Evolutionary conservation across 2,888 invertebrate species (phyloP), one percentile per base, ranked within the genome.

Genomic region (Alloscopus bannaensis): DNA sequence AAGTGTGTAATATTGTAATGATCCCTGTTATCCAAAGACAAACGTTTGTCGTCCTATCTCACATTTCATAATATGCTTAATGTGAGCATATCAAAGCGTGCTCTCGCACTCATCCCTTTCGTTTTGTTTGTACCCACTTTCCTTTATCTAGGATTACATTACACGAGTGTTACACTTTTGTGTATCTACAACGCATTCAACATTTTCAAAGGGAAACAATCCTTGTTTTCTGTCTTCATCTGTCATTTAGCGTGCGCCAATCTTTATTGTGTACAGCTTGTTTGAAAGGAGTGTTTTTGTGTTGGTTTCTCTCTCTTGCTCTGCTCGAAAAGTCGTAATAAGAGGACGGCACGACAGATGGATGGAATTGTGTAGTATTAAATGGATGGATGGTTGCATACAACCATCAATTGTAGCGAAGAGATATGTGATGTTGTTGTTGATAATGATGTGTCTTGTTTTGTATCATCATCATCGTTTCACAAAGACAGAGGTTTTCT

Each of bases 401-500:
- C 70, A 29, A 29, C 29, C 66, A 66, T 66, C 50, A 66, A 66
- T 66, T 31, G 59, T 28, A n/a, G 26, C 13, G 40, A 60, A n/a
- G 66, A 3, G 47, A 29, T 18, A 50, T 45, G 47, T 50, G 20
- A n/a, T 31, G 59, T 47, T 47, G 31, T 20, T 70, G 70, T 45
- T 70, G 29, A 24, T 66, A n/a, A 20, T 66, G 40, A 59, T 66
- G 31, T 69, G 71, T 71, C 71, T 71, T 47, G 50, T 60, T 62
- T 60, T 50, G 68, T 52, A 50, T 50, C 50, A 62, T 47, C 26
- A 40, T 57, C 40, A 65, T 28, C 22, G 28, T 57, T n/a, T n/a
- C n/a, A n/a, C n/a, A n/a, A n/a, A n/a, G n/a, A n/a, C n/a, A n/a
- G n/a, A n/a, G n/a, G n/a, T n/a, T n/a, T n/a, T n/a, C n/a, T n/a